Conservation (phyloP, 2,113 vertebrate species). For the Leucosticte australis region DNA sequence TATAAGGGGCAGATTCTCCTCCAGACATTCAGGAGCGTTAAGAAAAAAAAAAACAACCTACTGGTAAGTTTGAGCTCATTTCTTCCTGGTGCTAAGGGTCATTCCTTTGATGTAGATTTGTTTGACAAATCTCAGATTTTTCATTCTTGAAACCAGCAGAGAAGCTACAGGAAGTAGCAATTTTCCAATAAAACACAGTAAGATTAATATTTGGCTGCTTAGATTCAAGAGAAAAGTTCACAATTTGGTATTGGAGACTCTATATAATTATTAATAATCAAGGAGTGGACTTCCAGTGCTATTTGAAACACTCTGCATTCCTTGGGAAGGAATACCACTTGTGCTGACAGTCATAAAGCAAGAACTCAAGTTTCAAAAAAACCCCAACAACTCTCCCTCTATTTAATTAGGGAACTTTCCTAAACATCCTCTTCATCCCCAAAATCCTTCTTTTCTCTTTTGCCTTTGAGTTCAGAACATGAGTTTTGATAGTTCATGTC, state of each 20-base stretch:
- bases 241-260: neutral
- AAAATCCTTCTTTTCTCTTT: neutral
- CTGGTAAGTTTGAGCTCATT: neutral
- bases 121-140: neutral
- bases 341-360: neutral
- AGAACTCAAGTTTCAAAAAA: neutral
- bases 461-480: neutral
- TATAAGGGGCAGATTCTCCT: neutral
- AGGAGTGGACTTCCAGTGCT: conserved; percentile 30
- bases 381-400: neutral
- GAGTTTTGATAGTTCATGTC: neutral
- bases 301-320: neutral
- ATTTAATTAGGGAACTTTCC: neutral
- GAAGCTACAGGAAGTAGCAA: neutral
- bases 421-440: neutral
- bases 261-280: neutral
- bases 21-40: neutral
- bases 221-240: neutral
- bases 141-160: neutral
- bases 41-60: neutral
- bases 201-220: neutral
- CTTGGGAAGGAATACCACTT: conserved; percentile 40
- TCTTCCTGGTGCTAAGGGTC: neutral
- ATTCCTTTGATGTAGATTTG: neutral
- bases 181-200: neutral